Evolutionary conservation across 2,797 vertebrate genomes (phyloP).

Genomic region (Rhinogobio ventralis): DNA sequence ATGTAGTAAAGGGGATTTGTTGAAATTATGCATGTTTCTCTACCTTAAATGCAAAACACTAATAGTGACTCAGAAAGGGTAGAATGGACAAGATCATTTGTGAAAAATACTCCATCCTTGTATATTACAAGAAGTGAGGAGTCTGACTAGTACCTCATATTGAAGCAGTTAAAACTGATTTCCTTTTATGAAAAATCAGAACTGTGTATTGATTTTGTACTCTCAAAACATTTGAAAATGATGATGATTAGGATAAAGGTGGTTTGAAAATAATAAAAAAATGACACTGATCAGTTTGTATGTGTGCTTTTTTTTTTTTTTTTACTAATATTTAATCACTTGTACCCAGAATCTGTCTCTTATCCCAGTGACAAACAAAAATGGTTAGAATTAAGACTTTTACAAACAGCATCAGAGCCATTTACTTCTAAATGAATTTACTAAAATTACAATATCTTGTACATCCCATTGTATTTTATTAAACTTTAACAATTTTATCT

Average conservation of each 20-base stretch:
- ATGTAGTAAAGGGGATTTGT: slow-evolving; percentile 33
- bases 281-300: not conserved
- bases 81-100: slow-evolving; percentile 24
- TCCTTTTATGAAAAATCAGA: slow-evolving; percentile 14
- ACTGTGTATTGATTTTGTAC: slow-evolving; percentile 35
- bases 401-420: not conserved
- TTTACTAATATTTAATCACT: not conserved
- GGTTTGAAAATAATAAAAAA: not conserved
- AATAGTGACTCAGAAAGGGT: slow-evolving; percentile 33
- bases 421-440: not conserved
- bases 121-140: slow-evolving; percentile 63
- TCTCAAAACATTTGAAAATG: slow-evolving; percentile 16
- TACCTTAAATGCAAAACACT: slow-evolving; percentile 32
- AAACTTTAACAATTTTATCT: not conserved
- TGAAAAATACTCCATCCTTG: slow-evolving; percentile 55
- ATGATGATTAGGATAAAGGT: not conserved
- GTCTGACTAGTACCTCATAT: slow-evolving; percentile 62
- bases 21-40: slow-evolving; percentile 42
- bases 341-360: not conserved
- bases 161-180: slow-evolving; percentile 58
- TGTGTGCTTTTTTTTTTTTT: not conserved
- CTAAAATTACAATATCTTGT: not conserved
- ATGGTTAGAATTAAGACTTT: not conserved
- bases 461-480: not conserved
- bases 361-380: not conserved